phyloP scores from a whole-genome alignment of 92 coral and sea anemone genomes.

The Phenganax subtilis region DNA sequence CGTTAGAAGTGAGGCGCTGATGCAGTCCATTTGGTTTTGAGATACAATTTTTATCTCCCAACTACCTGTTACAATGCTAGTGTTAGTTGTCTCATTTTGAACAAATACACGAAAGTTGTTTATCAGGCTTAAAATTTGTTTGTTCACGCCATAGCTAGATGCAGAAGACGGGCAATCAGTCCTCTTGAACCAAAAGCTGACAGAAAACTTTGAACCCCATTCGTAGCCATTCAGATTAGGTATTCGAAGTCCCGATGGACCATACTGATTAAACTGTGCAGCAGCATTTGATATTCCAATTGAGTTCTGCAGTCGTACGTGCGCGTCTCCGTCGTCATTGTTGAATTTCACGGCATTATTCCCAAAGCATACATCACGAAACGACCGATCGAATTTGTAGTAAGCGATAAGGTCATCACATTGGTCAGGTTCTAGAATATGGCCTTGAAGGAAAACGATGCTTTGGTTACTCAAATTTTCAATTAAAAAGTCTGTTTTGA shows the following conservation, averaged over 20 bases:
- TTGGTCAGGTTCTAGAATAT: neutral
- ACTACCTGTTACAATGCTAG: neutral
- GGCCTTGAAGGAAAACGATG: neutral
- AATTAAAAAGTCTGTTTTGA: no score
- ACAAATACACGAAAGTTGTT: neutral
- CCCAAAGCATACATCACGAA: slow-evolving; percentile 25
- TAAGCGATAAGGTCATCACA: slow-evolving; percentile 18
- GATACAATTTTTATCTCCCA: neutral
- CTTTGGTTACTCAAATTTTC: no score
- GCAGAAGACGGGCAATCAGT: neutral
- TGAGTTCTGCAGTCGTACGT: neutral
- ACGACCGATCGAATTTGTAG: neutral
- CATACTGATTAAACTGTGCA: neutral
- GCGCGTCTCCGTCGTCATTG: neutral
- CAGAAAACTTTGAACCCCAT: slow-evolving; percentile 13
- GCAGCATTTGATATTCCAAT: neutral
- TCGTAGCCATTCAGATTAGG: neutral
- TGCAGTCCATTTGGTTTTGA: neutral
- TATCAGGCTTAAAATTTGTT: neutral
- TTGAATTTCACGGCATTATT: neutral
- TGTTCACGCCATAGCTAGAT: no score
- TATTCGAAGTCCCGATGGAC: neutral
- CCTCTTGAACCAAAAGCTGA: slow-evolving; percentile 13
- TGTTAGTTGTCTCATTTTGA: no score
- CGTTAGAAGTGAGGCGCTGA: neutral